Conservation (phyloP, 2,888 invertebrate genomes). For the Troides aeacus region DNA sequence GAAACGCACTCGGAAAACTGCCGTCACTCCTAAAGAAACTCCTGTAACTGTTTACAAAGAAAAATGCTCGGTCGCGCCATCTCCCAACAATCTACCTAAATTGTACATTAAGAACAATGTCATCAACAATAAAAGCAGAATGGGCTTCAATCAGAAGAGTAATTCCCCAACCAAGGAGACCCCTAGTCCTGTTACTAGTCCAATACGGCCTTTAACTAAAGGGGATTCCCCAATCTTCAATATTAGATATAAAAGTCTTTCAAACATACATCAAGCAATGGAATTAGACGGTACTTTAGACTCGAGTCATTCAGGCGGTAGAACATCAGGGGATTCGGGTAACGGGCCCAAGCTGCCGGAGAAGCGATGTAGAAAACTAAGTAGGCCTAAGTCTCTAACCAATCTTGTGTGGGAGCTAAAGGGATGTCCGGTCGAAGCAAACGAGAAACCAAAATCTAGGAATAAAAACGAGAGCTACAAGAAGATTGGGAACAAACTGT, state of each 20-base stretch:
- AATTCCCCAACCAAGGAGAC: constrained; percentile 86
- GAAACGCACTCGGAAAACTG: constrained; percentile 86
- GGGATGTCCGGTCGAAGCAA: constrained; percentile 68
- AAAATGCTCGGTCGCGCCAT: constrained; percentile 78
- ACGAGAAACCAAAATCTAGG: constrained; percentile 74
- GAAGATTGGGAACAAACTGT: constrained; percentile 76
- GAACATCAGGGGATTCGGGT: constrained; percentile 91
- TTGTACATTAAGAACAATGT: constrained; percentile 88
- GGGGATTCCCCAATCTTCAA: constrained; percentile 88
- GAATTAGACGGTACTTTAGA: constrained; percentile 91
- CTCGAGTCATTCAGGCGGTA: constrained; percentile 92
- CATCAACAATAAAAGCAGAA: constrained; percentile 82
- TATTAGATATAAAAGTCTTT: constrained; percentile 85
- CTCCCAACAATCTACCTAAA: constrained; percentile 82
- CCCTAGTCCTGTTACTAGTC: constrained; percentile 81
- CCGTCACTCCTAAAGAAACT: constrained; percentile 79
- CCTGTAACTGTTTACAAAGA: constrained; percentile 79
- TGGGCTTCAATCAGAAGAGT: constrained; percentile 85
- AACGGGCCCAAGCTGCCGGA: constrained; percentile 89
- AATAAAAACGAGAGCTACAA: constrained; percentile 76
- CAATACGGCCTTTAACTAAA: constrained; percentile 78
- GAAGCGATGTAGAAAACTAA: constrained; percentile 88
- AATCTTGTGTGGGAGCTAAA: constrained; percentile 91
- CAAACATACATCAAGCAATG: constrained; percentile 87
- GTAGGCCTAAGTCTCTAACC: constrained; percentile 91